These are phyloP conservation scores for Drosophila suzukii DNA, from an alignment of 1,140 invertebrate genomes.

Conservation along the genomic window DNA sequence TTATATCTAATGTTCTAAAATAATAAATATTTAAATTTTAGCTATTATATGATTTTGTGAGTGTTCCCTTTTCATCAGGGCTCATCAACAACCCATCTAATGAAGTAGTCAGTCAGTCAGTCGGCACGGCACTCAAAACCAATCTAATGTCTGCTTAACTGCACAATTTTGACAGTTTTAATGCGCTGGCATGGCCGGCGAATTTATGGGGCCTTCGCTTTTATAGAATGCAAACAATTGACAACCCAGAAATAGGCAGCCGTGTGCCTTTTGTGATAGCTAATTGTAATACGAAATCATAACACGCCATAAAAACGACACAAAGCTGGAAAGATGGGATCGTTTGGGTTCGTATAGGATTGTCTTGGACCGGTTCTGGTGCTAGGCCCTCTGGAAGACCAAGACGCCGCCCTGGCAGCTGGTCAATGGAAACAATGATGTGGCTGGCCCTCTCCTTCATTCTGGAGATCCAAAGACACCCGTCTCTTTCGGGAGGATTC, in stretches of 20 bases:
- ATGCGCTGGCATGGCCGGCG: conserved; percentile 44
- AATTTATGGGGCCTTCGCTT: conserved; percentile 44
- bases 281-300: conserved; percentile 82
- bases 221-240: conserved; percentile 52
- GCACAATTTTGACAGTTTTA: conserved; percentile 75
- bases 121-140: conserved; percentile 1
- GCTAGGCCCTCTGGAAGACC: conserved; percentile 25
- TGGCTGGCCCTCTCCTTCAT: conserved; percentile 10
- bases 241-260: conserved; percentile 54
- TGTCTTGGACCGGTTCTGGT: conserved; percentile 44
- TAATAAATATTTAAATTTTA: too few species aligned
- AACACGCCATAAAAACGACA: conserved; percentile 81
- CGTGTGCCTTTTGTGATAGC: conserved; percentile 72
- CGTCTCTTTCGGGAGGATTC: conserved; percentile 23
- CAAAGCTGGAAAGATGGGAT: conserved; percentile 53
- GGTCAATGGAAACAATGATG: conserved; percentile 75
- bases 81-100: conserved; percentile 38
- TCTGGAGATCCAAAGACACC: background rate
- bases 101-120: conserved; percentile 60
- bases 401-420: conserved; percentile 62
- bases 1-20: too few species aligned
- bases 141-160: conserved; percentile 69
- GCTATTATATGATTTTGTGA: background rate
- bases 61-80: background rate
- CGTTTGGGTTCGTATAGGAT: conserved; percentile 16